Base-by-base conservation (phyloP, 2,113 vertebrate genomes). In the Callopanchax toddi region DNA sequence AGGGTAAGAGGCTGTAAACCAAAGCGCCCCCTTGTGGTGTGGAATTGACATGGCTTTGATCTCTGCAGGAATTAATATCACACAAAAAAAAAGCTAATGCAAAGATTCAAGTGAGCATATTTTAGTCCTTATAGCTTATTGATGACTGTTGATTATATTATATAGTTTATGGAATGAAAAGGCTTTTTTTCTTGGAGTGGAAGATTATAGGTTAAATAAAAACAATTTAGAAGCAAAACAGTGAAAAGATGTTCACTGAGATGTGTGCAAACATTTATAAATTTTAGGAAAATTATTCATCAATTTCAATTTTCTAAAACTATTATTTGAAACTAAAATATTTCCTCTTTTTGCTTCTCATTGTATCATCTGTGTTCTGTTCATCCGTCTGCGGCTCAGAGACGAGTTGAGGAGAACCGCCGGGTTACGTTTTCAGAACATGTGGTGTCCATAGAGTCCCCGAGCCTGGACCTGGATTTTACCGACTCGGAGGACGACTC, bases 381-480 rank as follows among this genome's bases (percentile, higher is more conserved):
- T 43, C 6, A 8, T 32, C 29, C 29, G 6, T 32, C 51, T 44
- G 16, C 44, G 23, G 10, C 45, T 64, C 87, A 93, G 92, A 86
- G 90, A 56, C 84, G 83, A 50, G 53, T 91, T 6, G 89, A 92
- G 45, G 78, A 79, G 20, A 82, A 79, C 11, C 79, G 88, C 0
- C 81, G 51, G 2, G 92, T 93, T 25, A 83, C 6, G 42, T 93
- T 93, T 50, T 70, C 88, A 9, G 91, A 92, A 64, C 66, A 83
- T 37, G 81, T 92, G 58, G 9, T 82, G 23, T 20, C 71, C 37
- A 78, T 91, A 12, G 60, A 45, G 0, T 64, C 87, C 23, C 58
- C 63, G 1, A 36, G 71, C 34, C 42, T 78, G 56, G 60, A 74
- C 23, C 5, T 52, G 39, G 37, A 81, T 1, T 17, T 1, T 15